Evolutionary conservation across 2,888 invertebrate genomes (phyloP), one percentile per base, ranked within the genome.

Genomic region (Hydroisotoma schaefferi): DNA sequence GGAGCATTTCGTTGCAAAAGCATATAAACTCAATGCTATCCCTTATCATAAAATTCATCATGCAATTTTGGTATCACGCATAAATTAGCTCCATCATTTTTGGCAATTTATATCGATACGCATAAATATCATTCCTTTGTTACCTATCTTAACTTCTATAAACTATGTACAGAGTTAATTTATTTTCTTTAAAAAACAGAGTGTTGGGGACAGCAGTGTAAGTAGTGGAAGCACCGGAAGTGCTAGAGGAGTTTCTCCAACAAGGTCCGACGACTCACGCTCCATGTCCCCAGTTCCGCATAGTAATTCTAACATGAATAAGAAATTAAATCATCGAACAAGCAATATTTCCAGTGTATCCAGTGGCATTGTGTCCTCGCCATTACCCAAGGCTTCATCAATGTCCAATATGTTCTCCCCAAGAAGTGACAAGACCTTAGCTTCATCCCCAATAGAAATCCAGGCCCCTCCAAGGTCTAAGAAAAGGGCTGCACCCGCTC

Each of bases 251-350:
- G 75, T 81, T 65, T 84, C 84, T 27, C 84, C 84, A 3, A 81
- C 81, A n/a, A 80, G 82, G 52, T 84, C 83, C 71, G 84, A 84
- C 71, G 82, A 82, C 64, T 74, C 71, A 26, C 70, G 71, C 44
- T 73, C 71, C 40, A 73, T 71, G 60, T 74, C 72, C 43, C 72
- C 70, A 40, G 65, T 74, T 15, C 74, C 74, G 10, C 61, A 62
- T 2, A 52, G 62, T n/a, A 55, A 60, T 22, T 60, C 65, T 3
- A 55, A 48, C 20, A 20, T 29, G 1, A 65, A 69, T 52, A 52
- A 60, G 10, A 58, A 65, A 46, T 33, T 69, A 40, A 64, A 61
- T 26, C 55, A 62, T 27, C 62, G 63, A 27, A 58, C 65, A 58
- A 69, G 68, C 54, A 61, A 63, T 47, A 55, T 66, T 10, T 71